Base-by-base conservation (phyloP, 2,888 invertebrate species). In the Latrodectus elegans region DNA sequence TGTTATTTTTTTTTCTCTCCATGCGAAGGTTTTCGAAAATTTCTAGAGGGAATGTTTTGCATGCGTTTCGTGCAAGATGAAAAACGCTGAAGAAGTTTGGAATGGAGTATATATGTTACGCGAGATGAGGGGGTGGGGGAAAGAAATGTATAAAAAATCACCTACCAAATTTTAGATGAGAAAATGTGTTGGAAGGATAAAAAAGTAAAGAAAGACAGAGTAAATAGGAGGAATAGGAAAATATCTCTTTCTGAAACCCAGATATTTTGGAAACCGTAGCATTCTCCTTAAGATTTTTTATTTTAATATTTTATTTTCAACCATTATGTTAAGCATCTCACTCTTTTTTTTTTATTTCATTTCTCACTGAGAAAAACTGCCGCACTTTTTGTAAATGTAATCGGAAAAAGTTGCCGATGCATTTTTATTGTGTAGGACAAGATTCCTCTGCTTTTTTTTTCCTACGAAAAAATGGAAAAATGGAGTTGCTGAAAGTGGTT, bases 341-440 rank as follows among this genome's bases (percentile, higher is more conserved):
- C 26, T 75, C 72, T 79, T 85, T 85, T 85, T 70, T 70, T 78
- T 26, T 78, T 52, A 11, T 68, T 75, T 55, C 60, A n/a, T 49
- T n/a, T 60, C 12, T 60, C 68, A 15, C 71, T 15, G 71, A 17
- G 26, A 60, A 17, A 67, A 79, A 76, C 72, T 71, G 53, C 71
- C 68, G 67, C 22, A 72, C 70, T 80, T 77, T 81, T 86, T 75
- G 86, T 72, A 76, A 80, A 81, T 73, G 86, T 81, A 87, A 87
- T 87, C 86, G 81, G 81, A 87, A 87, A 86, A 87, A 87, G 81
- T 87, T 81, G 81, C 81, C 81, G 81, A 82, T 82, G 81, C 81
- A 82, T 87, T 87, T 87, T 87, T 87, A 87, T 87, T 87, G 86
- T 87, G 86, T 87, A 77, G 80, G 81, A 87, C 86, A 87, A 81